phyloP scores from a whole-genome alignment of 2,888 invertebrate species.

The Drosophila diplacantha region DNA sequence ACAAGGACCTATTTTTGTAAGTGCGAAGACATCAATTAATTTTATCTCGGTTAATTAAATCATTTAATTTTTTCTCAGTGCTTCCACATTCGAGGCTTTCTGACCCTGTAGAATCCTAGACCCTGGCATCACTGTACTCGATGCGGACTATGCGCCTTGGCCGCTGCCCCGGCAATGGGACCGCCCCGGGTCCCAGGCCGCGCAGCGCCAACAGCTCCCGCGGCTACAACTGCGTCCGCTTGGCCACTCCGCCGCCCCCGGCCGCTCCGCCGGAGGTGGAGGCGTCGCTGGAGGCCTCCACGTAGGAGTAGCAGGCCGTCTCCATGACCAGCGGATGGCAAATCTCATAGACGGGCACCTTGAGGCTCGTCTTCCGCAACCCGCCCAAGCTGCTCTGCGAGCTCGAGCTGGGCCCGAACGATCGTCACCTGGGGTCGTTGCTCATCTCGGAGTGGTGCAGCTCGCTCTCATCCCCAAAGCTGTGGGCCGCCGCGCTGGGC shows the following conservation, averaged over 20 bases:
- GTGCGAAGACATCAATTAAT: neutral
- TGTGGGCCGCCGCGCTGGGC: conserved; percentile 79
- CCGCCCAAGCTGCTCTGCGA: conserved; percentile 75
- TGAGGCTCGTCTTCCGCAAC: conserved; percentile 75
- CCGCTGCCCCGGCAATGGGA: conserved; percentile 48
- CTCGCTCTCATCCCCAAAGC: conserved; percentile 80
- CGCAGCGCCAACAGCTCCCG: conserved; percentile 55
- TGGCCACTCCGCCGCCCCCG: conserved; percentile 30
- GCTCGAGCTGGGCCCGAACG: conserved; percentile 76
- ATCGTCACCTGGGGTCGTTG: conserved; percentile 81
- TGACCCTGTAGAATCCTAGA: conserved; percentile 22
- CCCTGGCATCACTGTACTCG: conserved; percentile 63
- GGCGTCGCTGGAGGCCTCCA: conserved; percentile 47
- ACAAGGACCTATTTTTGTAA: neutral
- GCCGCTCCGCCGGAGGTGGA: conserved; percentile 1
- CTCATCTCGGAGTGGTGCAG: conserved; percentile 76
- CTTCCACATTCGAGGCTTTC: too few relatives aligned
- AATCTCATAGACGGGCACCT: conserved; percentile 77
- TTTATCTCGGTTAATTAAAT: neutral
- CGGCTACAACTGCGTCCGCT: conserved; percentile 72
- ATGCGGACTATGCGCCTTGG: conserved; percentile 63
- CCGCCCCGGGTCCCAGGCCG: conserved; percentile 48
- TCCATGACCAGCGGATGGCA: conserved; percentile 78
- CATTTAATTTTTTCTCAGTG: conserved; percentile 4
- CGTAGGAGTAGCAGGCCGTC: conserved; percentile 74